Base-by-base conservation (phyloP, 2,113 vertebrate genomes). In the Pimephales promelas region DNA sequence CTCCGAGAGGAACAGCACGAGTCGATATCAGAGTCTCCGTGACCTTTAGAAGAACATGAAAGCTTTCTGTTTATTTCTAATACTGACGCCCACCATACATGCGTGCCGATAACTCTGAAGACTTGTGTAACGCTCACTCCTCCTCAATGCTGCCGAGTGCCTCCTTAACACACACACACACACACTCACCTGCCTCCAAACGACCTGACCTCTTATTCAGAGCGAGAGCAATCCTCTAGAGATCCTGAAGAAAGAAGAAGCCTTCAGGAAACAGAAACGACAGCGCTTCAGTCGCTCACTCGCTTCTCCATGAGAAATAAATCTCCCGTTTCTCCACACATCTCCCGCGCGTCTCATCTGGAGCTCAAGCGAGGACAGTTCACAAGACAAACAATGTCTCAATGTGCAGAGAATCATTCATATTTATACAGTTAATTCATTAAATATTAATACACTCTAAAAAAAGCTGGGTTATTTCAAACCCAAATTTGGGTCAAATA, bases 11-110 rank as follows among this genome's bases (percentile, higher is more conserved):
- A 31, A n/a, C n/a, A n/a, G n/a, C n/a, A n/a, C n/a, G n/a, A 34
- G 74, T 77, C 74, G 36, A 18, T 59, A 13, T 57, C 74, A 59
- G 54, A 77, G 54, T 40, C 22, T 36, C n/a, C 0, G 10, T 40
- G 52, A 59, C 52, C 74, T 59, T 43, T 24, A 40, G 24, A 77
- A 77, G 74, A 77, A 77, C 74, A 40, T 77, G 74, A 77, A 77
- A 57, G 74, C 52, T n/a, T 77, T 77, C 24, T 77, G 74, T 77
- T 77, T 40, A 18, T 77, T 59, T 59, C 74, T 13, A n/a, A 5
- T 40, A 57, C 54, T 77, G 74, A 59, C 54, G 74, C 74, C 74
- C 52, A 77, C 74, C 54, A 56, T 22, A 16, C 72, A 54, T 22
- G 26, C 24, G 5, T 73, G 36, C 26, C 74, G 11, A 40, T 36